Evolutionary conservation across 2,888 invertebrate species (phyloP).

Genomic region (Dinocampus coccinellae): DNA sequence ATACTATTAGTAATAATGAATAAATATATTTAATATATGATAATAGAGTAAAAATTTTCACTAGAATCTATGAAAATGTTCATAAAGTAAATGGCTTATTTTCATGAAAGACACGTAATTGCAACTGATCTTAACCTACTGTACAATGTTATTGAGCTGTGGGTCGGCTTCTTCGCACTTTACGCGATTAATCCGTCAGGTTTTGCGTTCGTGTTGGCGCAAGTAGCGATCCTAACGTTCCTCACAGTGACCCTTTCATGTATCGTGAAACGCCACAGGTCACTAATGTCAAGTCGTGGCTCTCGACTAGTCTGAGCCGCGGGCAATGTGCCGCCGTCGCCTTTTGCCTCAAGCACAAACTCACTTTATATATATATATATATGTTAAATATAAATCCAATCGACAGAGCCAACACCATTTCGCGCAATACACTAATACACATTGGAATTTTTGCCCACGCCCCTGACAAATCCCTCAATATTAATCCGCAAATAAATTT

Average conservation of each 20-base stretch:
- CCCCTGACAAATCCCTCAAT: background rate
- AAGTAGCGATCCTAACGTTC: slow-evolving; percentile 61
- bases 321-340: slow-evolving; percentile 42
- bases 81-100: slow-evolving; percentile 7
- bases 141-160: slow-evolving; percentile 16
- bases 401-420: background rate
- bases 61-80: background rate
- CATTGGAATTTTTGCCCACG: background rate
- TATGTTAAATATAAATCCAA: background rate
- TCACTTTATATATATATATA: background rate
- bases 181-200: slow-evolving; percentile 61
- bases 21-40: too few relatives aligned
- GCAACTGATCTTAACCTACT: slow-evolving; percentile 21
- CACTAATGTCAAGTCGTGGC: slow-evolving; percentile 62
- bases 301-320: slow-evolving; percentile 33
- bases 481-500: slow-evolving; percentile 2
- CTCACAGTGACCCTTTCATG: slow-evolving; percentile 57
- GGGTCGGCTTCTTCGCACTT: slow-evolving; percentile 56
- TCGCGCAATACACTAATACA: background rate
- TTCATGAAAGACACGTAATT: slow-evolving; percentile 14
- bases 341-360: slow-evolving; percentile 47
- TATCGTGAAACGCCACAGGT: slow-evolving; percentile 61
- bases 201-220: slow-evolving; percentile 49
- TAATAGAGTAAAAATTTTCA: too few relatives aligned
- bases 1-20: too few relatives aligned